phyloP scores from a whole-genome alignment of 2,113 vertebrate species.

The Hirundichthys speculiger region DNA sequence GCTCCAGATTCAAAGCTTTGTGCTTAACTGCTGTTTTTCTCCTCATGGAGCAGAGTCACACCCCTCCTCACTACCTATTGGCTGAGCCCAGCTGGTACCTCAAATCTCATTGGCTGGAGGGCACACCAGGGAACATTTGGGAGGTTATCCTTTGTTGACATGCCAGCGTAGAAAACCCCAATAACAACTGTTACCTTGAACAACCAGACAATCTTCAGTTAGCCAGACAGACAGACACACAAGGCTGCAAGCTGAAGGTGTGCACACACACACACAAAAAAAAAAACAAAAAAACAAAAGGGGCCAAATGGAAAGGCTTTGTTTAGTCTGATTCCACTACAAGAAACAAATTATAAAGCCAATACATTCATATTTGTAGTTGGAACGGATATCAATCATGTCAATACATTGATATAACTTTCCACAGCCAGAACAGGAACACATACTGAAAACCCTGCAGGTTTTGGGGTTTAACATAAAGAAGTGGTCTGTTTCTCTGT shows the following conservation, averaged over 20 bases:
- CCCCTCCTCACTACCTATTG: conserved; percentile 61
- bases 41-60: conserved; percentile 32
- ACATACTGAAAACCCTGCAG: neutral
- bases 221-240: conserved; percentile 49
- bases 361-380: too few species aligned
- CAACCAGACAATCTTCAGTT: conserved; percentile 55
- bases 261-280: neutral
- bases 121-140: conserved; percentile 54
- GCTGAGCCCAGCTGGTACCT: conserved; percentile 58
- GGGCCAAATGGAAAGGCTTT: conserved; percentile 30
- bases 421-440: conserved; percentile 3
- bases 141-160: conserved; percentile 80
- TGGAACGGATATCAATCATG: too few species aligned
- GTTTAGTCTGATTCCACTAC: conserved; percentile 27
- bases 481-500: conserved; percentile 10
- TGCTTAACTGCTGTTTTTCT: conserved; percentile 63
- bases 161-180: conserved; percentile 66
- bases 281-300: conserved; percentile 35
- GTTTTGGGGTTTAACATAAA: conserved; percentile 10
- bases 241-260: conserved; percentile 9
- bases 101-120: conserved; percentile 62
- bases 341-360: too few species aligned
- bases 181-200: conserved; percentile 76
- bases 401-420: conserved; percentile 47
- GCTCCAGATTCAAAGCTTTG: conserved; percentile 74